Conservation (phyloP, 1,140 invertebrate species). For the Zeugodacus cucurbitae region DNA sequence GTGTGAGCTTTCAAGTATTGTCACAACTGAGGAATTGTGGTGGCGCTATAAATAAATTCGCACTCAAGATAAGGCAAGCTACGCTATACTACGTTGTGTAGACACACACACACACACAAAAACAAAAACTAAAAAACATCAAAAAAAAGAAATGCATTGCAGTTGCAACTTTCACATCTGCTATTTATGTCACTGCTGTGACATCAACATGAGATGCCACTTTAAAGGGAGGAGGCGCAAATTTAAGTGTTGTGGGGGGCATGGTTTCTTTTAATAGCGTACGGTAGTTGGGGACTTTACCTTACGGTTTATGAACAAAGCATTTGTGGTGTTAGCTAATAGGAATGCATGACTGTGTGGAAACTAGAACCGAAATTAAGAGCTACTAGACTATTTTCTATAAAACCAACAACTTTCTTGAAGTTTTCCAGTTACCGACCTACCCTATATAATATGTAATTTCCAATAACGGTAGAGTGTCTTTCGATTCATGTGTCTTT, state of each 20-base stretch:
- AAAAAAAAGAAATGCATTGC: background rate
- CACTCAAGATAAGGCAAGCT: slow-evolving; percentile 12
- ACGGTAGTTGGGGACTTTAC: background rate
- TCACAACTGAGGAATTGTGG: background rate
- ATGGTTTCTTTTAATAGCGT: background rate
- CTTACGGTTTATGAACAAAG: too few relatives aligned
- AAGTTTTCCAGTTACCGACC: too few relatives aligned
- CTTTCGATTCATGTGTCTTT: too few relatives aligned
- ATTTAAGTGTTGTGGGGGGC: background rate
- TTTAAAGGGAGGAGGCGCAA: background rate
- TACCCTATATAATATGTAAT: too few relatives aligned
- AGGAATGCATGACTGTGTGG: too few relatives aligned
- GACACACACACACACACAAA: too few relatives aligned
- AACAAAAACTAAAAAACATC: background rate
- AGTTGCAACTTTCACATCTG: slow-evolving; percentile 27
- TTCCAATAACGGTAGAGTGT: too few relatives aligned
- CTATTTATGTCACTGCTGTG: slow-evolving; percentile 34
- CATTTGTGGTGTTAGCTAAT: too few relatives aligned
- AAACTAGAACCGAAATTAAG: too few relatives aligned
- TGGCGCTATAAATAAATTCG: slow-evolving; percentile 29
- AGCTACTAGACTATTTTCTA: too few relatives aligned
- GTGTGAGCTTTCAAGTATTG: slow-evolving; percentile 16
- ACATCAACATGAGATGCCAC: slow-evolving; percentile 27
- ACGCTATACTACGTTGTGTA: too few relatives aligned
- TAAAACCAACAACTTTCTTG: too few relatives aligned